Evolutionary conservation across 2,888 invertebrate genomes (phyloP).

Genomic region (Phlogophora meticulosa): DNA sequence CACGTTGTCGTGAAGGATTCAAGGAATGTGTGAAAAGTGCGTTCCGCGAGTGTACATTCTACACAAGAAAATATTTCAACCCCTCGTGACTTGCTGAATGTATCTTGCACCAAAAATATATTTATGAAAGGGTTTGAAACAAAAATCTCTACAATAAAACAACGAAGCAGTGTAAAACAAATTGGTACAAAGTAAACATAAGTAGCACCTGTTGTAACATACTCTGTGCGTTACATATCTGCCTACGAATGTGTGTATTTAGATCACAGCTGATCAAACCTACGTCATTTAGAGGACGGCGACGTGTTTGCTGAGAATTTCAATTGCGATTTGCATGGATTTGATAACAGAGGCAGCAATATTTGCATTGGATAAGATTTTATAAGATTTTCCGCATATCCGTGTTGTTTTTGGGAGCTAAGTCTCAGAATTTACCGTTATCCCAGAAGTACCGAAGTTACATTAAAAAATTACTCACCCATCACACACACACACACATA

Average conservation of each 20-base stretch:
- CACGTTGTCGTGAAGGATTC: not conserved
- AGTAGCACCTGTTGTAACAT: slow-evolving; percentile 63
- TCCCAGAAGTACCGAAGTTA: too few relatives aligned
- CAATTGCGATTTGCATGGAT: slow-evolving; percentile 56
- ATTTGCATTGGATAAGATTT: slow-evolving; percentile 12
- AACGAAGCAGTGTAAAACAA: slow-evolving; percentile 37
- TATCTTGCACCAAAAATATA: not conserved
- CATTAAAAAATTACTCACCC: too few relatives aligned
- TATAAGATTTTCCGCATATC: not conserved
- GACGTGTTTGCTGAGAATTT: slow-evolving; percentile 49
- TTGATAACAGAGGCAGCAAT: slow-evolving; percentile 7
- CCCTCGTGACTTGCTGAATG: not conserved
- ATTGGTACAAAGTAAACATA: slow-evolving; percentile 40
- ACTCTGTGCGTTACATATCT: slow-evolving; percentile 44
- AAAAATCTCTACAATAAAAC: slow-evolving; percentile 41
- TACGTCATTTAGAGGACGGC: slow-evolving; percentile 76
- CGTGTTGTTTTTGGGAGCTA: too few relatives aligned
- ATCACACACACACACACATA: too few relatives aligned
- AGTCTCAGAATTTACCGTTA: too few relatives aligned
- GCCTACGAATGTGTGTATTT: slow-evolving; percentile 77
- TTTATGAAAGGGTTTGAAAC: not conserved
- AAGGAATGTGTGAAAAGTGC: slow-evolving; percentile 5
- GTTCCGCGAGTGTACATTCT: not conserved
- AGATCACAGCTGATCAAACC: slow-evolving; percentile 85
- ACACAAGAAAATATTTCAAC: not conserved